phyloP scores from a whole-genome alignment of 2,797 vertebrate genomes.

The Tokudaia muenninki region DNA sequence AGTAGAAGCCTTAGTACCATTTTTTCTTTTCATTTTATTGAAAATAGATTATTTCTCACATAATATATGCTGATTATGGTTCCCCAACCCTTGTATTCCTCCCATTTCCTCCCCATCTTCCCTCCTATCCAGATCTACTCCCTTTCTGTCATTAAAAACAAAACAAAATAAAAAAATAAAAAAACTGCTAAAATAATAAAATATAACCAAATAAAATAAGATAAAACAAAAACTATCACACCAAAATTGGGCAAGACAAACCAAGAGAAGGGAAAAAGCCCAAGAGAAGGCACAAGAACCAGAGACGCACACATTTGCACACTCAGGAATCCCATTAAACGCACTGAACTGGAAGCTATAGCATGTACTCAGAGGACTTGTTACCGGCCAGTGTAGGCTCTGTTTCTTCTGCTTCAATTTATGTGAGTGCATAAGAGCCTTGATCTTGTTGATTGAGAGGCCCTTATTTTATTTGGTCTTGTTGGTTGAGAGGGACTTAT shows the following conservation, averaged over 20 bases:
- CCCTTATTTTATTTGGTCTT: not conserved
- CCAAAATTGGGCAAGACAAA: not conserved
- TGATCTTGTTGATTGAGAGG: not conserved
- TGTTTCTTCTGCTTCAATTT: not conserved
- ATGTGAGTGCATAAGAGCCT: not conserved
- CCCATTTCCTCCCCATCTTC: not conserved
- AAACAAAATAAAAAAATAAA: not conserved
- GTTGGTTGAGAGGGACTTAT: not conserved
- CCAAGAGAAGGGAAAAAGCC: not conserved
- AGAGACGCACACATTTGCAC: not conserved
- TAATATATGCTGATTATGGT: not conserved
- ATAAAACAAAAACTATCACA: not conserved
- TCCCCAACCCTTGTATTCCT: too few species aligned
- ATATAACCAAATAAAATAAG: not conserved
- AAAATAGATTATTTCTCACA: not conserved
- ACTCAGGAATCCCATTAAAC: not conserved
- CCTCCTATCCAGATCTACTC: too few species aligned
- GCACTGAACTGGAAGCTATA: not conserved
- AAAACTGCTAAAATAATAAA: not conserved
- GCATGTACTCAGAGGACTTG: too few species aligned
- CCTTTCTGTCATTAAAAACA: not conserved
- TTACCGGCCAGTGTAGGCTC: not conserved
- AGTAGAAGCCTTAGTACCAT: not conserved
- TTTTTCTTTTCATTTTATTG: not conserved
- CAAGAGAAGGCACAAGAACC: not conserved